A percentile compares a stretch with the other conserved stretches of the same genome.
These are phyloP conservation scores for Eleutherodactylus coqui DNA, from an alignment of 2,797 vertebrate species.

Conservation along the genomic window DNA sequence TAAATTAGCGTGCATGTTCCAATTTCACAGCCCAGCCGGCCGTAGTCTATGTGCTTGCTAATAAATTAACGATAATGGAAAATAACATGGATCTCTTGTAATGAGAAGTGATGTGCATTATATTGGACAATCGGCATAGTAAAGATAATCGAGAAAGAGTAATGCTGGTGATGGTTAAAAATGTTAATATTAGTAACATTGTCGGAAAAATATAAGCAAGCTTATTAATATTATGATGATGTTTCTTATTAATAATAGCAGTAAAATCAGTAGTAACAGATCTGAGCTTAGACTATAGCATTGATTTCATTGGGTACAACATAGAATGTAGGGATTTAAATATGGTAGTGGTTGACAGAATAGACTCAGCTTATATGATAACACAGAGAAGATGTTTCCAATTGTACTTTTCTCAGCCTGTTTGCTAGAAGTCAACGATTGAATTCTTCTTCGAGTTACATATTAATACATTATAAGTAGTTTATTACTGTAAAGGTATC, in stretches of 20 bases:
- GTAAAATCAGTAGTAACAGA: neutral
- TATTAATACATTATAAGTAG: too few species aligned
- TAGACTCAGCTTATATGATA: too few species aligned
- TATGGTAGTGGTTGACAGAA: too few species aligned
- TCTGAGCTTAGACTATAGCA: too few species aligned
- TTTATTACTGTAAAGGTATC: too few species aligned
- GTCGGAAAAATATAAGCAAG: neutral
- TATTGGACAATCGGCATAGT: neutral
- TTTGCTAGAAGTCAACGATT: too few species aligned
- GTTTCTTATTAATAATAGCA: neutral
- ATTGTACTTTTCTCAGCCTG: too few species aligned
- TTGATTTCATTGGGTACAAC: too few species aligned
- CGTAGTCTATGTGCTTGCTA: neutral
- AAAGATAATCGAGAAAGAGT: neutral
- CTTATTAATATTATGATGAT: neutral
- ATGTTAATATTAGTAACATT: neutral
- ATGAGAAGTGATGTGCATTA: conserved; percentile 32
- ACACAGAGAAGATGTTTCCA: too few species aligned
- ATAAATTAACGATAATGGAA: conserved; percentile 43
- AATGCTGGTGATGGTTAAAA: neutral
- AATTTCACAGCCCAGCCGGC: conserved; percentile 31
- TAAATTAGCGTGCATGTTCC: conserved; percentile 45
- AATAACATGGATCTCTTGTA: conserved; percentile 19
- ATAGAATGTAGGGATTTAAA: too few species aligned
- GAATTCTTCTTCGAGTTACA: too few species aligned